Evolutionary conservation across 1,140 invertebrate species (phyloP).

Genomic region (Capitella teleta): DNA sequence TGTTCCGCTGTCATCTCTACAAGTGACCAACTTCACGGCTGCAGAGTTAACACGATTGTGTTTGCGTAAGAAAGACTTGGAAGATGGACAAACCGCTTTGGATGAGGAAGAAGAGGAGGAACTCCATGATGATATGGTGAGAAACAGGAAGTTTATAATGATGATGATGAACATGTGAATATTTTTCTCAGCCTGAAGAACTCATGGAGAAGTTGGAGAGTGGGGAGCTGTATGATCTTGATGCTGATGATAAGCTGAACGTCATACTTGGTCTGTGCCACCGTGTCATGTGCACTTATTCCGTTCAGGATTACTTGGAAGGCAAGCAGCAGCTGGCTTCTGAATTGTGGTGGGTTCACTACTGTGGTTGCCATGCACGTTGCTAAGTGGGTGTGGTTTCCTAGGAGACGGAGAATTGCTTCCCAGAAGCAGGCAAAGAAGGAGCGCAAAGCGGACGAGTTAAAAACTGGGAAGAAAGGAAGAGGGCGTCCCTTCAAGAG

Average conservation of each 20-base stretch:
- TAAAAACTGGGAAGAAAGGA: too few relatives aligned
- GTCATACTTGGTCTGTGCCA: conserved; percentile 32
- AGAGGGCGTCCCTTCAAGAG: too few relatives aligned
- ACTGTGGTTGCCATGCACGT: too few relatives aligned
- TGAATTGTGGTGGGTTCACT: conserved; percentile 27
- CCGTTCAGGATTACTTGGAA: conserved; percentile 39
- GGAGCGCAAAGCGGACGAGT: too few relatives aligned
- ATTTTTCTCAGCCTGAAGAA: conserved; percentile 22
- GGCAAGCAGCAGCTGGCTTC: conserved; percentile 26
- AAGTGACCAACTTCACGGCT: conserved; percentile 28
- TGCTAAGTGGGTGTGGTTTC: conserved; percentile 5
- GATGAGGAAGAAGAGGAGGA: conserved; percentile 6
- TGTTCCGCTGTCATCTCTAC: conserved; percentile 26
- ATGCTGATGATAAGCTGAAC: conserved; percentile 25
- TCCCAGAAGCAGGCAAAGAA: conserved; percentile 23
- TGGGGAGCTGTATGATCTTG: conserved; percentile 29
- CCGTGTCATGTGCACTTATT: conserved; percentile 34
- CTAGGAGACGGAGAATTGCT: conserved; percentile 24
- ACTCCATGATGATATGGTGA: conserved; percentile 23
- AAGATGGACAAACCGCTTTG: conserved; percentile 10
- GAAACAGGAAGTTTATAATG: too few relatives aligned
- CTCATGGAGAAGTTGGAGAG: conserved; percentile 27
- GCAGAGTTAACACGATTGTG: conserved; percentile 32
- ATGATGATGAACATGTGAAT: too few relatives aligned
- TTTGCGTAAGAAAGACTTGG: conserved; percentile 25